These are phyloP conservation scores for Dermolepida albohirtum DNA, from an alignment of 2,888 invertebrate species.

Conservation along the genomic window DNA sequence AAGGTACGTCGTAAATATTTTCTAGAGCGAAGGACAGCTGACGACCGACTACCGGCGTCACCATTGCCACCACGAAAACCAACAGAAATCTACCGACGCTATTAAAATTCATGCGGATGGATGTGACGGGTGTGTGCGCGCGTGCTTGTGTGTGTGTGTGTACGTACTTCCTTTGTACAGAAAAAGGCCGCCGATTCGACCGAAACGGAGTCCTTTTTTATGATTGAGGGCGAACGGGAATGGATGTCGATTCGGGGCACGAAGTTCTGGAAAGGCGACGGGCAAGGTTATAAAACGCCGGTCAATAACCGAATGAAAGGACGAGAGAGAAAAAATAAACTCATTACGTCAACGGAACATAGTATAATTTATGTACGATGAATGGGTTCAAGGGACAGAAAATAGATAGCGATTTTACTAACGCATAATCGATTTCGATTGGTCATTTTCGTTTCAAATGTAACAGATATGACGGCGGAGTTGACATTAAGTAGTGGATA, in stretches of 20 bases:
- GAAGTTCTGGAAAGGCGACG: background rate
- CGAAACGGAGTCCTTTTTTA: conserved; percentile 17
- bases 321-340: background rate
- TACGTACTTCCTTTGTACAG: background rate
- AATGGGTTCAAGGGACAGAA: background rate
- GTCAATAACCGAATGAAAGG: conserved; percentile 17
- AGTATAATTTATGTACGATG: background rate
- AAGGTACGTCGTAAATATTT: conserved; percentile 36
- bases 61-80: conserved; percentile 10
- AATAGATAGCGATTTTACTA: too few species aligned
- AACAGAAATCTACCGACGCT: conserved; percentile 26
- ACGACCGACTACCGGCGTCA: conserved; percentile 18
- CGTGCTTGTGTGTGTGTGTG: background rate
- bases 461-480: too few species aligned
- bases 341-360: background rate
- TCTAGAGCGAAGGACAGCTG: conserved; percentile 19
- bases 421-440: too few species aligned
- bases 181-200: conserved; percentile 3
- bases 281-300: conserved; percentile 9
- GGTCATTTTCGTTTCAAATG: too few species aligned
- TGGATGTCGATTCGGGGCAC: conserved; percentile 16
- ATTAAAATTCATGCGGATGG: conserved; percentile 38
- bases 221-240: conserved; percentile 19
- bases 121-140: background rate
- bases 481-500: too few species aligned